Evolutionary conservation across 2,888 invertebrate genomes (phyloP), one percentile per base, ranked within the genome.

Genomic region (Netelia virgata): DNA sequence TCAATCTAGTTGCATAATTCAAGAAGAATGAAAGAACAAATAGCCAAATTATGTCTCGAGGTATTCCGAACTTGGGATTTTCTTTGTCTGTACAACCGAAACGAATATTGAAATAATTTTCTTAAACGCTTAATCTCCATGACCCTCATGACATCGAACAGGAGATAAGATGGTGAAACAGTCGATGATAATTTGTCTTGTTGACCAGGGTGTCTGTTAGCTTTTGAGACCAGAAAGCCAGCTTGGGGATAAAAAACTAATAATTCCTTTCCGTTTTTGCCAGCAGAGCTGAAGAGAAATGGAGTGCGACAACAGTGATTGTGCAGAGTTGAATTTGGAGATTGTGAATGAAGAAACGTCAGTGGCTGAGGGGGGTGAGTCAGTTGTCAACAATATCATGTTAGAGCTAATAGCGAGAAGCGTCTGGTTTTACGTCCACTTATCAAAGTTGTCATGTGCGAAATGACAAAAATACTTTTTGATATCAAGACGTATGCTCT

Each of bases 91-190:
- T 20, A 43, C 3, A 20, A 28, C 20, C 23, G 28, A 66, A 36
- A 47, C 59, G 16, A 66, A 20, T 41, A 50, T 61, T 43, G 47
- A 59, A 59, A 72, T 36, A 47, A 57, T 57, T 18, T 57, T 10
- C 10, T 5, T 9, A 57, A 53, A 64, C 63, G 74, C 66, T 50
- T 59, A 73, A 84, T 84, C 74, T 50, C 14, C 18, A 2, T 64
- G 57, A 84, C 89, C 87, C 89, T 70, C 84, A 75, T 88, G 90
- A 88, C 89, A 87, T 75, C 57, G 28, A 9, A 18, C 55, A 64
- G 87, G 88, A 88, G 88, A 86, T 75, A 84, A 86, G 75, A 78
- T 87, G 87, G 85, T 81, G 83, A 86, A 88, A 63, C 64, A n/a
- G 47, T 14, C 53, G 28, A 66, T 70, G 86, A 89, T 88, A 87